phyloP scores from a whole-genome alignment of 1,140 invertebrate species.

The Cephus cinctus region DNA sequence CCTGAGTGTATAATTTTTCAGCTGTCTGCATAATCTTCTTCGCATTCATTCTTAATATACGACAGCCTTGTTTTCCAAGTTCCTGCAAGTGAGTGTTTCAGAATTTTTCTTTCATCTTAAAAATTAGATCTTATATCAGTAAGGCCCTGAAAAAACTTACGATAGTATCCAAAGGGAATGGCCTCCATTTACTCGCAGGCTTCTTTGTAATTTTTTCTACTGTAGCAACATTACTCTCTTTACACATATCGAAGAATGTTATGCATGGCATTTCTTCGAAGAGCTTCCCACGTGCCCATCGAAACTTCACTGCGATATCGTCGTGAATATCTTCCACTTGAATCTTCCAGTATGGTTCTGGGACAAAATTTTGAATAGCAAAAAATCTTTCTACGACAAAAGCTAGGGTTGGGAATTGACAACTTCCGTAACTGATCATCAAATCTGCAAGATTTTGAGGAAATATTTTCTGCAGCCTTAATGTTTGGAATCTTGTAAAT shows the following conservation, averaged over 20 bases:
- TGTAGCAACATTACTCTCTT: slow-evolving; percentile 73
- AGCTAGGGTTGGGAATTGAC: slow-evolving; percentile 96
- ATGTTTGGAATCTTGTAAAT: slow-evolving; percentile 98
- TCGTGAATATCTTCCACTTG: slow-evolving; percentile 75
- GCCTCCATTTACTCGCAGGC: slow-evolving; percentile 95
- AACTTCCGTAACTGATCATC: slow-evolving; percentile 95
- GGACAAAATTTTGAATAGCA: slow-evolving; percentile 84
- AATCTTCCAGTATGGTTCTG: slow-evolving; percentile 93
- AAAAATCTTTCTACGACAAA: slow-evolving; percentile 96
- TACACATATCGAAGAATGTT: slow-evolving; percentile 76
- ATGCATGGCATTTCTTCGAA: slow-evolving; percentile 86
- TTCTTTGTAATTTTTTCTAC: slow-evolving; percentile 83
- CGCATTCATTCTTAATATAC: slow-evolving; percentile 89
- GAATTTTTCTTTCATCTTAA: slow-evolving; percentile 11
- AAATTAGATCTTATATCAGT: slow-evolving; percentile 13
- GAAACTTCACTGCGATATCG: slow-evolving; percentile 79
- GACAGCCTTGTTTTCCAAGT: slow-evolving; percentile 90
- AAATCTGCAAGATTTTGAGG: slow-evolving; percentile 72
- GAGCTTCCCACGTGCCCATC: slow-evolving; percentile 83
- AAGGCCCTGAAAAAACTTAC: slow-evolving; percentile 63
- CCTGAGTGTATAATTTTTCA: slow-evolving; percentile 89
- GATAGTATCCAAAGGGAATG: slow-evolving; percentile 92
- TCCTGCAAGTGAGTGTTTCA: slow-evolving; percentile 62
- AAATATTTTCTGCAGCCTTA: slow-evolving; percentile 84
- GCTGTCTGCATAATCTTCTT: slow-evolving; percentile 96